phyloP scores from a whole-genome alignment of 1,140 invertebrate genomes.

The Bombus affinis region DNA sequence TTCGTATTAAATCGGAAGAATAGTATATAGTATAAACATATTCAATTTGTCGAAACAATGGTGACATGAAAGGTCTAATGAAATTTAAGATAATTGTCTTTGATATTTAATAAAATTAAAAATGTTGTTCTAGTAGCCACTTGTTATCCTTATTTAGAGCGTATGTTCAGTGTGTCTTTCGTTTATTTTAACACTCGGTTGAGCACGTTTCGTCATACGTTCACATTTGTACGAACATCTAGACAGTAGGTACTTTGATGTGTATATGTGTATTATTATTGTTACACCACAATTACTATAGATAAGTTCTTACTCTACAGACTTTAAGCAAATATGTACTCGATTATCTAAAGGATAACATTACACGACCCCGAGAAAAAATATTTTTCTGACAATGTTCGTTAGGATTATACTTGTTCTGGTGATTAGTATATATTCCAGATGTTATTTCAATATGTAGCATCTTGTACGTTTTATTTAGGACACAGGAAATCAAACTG shows the following conservation, averaged over 20 bases:
- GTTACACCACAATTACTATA: neutral
- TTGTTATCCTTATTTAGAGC: neutral
- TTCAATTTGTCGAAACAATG: too few species aligned
- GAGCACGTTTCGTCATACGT: neutral
- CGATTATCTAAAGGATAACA: neutral
- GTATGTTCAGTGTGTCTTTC: neutral
- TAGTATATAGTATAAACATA: too few species aligned
- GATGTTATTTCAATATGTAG: neutral
- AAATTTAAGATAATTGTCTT: neutral
- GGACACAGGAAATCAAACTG: neutral
- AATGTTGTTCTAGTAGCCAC: neutral
- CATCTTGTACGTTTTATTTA: neutral
- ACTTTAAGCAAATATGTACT: neutral
- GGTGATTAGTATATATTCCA: neutral
- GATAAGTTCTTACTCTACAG: neutral
- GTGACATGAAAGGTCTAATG: neutral
- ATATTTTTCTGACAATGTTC: neutral
- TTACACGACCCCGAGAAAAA: neutral
- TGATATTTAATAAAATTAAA: neutral
- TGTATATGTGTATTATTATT: neutral
- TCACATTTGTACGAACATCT: neutral
- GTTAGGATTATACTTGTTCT: neutral
- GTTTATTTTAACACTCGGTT: neutral
- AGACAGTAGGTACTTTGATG: neutral
- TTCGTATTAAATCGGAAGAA: too few species aligned